A percentile compares a stretch with the other conserved stretches of the same genome.
phyloP scores from a whole-genome alignment of 2,888 invertebrate species.

The Pterobdella sp. region DNA sequence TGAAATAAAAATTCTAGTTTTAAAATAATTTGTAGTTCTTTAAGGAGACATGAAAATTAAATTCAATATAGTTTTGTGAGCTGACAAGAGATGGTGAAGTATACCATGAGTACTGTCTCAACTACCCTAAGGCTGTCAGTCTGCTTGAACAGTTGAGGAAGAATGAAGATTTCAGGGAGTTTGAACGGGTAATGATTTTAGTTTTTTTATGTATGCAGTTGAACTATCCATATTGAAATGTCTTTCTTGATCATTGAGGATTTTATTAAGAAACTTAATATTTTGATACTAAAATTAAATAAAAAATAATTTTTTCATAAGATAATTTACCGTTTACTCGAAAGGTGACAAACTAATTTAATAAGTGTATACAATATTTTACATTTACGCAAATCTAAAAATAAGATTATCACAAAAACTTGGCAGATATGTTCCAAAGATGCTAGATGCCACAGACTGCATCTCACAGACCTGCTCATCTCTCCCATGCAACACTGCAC shows the following conservation, averaged over 20 bases:
- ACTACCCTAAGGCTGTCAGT: slow-evolving; percentile 59
- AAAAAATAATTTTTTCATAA: not conserved
- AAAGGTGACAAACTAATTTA: not conserved
- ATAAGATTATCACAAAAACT: too few species aligned
- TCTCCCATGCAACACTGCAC: slow-evolving; percentile 61
- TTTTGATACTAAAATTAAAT: not conserved
- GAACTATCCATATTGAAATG: too few species aligned
- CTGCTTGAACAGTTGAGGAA: slow-evolving; percentile 58
- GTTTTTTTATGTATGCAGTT: not conserved
- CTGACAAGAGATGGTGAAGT: slow-evolving; percentile 52
- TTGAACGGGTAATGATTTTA: slow-evolving; percentile 56
- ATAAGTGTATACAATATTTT: not conserved
- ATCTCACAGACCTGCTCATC: slow-evolving; percentile 59
- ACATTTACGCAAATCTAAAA: too few species aligned
- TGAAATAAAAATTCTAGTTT: too few species aligned
- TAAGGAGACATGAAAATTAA: too few species aligned
- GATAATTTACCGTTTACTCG: not conserved
- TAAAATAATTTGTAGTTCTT: too few species aligned
- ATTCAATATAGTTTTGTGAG: slow-evolving; percentile 45
- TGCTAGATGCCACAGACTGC: slow-evolving; percentile 58
- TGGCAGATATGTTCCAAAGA: slow-evolving; percentile 60
- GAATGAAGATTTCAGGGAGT: slow-evolving; percentile 59
- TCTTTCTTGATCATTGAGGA: not conserved
- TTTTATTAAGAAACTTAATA: not conserved
- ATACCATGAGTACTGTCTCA: slow-evolving; percentile 60